Evolutionary conservation across 2,113 vertebrate genomes (phyloP).

Genomic region (Nymphicus hollandicus): DNA sequence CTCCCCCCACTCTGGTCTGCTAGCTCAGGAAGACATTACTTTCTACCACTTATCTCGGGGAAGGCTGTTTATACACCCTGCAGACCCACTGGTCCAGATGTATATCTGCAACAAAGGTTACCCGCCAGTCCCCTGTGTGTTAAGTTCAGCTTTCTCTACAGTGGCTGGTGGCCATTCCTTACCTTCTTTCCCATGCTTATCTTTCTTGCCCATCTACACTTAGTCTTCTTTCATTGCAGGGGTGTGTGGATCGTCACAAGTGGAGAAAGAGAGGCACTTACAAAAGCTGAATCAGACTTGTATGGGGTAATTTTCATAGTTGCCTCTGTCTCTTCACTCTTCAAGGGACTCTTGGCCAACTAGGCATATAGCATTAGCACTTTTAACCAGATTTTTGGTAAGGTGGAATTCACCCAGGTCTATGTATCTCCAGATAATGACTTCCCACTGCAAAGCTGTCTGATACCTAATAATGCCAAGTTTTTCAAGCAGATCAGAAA

Average conservation of each 20-base stretch:
- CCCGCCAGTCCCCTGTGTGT: not conserved
- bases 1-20: fast-evolving
- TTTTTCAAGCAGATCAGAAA: not conserved
- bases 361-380: not conserved
- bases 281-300: not conserved
- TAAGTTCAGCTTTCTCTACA: not conserved
- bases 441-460: not conserved
- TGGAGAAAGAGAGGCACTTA: not conserved
- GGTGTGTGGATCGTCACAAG: not conserved
- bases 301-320: not conserved
- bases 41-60: not conserved
- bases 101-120: not conserved
- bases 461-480: not conserved
- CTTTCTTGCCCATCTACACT: not conserved
- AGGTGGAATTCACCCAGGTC: not conserved
- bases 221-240: not conserved
- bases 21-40: not conserved
- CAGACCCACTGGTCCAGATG: not conserved
- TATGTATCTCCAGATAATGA: not conserved
- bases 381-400: not conserved
- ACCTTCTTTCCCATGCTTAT: not conserved
- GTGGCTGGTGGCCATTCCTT: not conserved
- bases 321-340: not conserved
- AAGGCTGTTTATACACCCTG: not conserved
- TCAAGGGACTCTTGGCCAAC: not conserved